phyloP scores from a whole-genome alignment of 2,888 invertebrate genomes.

The Amaurobius ferox region DNA sequence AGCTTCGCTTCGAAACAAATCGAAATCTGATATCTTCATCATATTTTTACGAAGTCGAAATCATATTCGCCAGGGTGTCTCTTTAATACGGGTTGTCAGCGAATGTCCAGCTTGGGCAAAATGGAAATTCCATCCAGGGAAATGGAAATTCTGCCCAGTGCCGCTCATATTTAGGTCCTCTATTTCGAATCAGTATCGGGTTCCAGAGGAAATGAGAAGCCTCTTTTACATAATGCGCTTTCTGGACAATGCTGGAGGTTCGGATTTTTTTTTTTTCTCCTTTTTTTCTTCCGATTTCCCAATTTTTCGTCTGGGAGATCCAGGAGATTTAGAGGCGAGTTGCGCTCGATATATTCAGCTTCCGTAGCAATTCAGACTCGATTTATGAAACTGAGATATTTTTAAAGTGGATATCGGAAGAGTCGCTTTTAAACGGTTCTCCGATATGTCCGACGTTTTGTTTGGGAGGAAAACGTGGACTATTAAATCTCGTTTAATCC shows the following conservation, averaged over 20 bases:
- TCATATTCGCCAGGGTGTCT: neutral
- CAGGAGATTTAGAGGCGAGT: neutral
- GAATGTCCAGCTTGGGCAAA: slow-evolving; percentile 15
- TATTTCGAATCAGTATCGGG: slow-evolving; percentile 13
- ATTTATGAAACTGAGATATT: neutral
- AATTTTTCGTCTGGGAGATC: neutral
- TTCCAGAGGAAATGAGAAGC: neutral
- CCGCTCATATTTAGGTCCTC: neutral
- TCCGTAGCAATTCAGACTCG: neutral
- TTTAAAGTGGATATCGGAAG: neutral
- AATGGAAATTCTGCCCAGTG: no score
- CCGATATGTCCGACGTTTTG: neutral
- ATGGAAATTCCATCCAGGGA: slow-evolving; percentile 52
- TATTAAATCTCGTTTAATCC: neutral
- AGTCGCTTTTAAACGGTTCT: neutral
- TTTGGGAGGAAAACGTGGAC: neutral
- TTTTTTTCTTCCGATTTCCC: neutral
- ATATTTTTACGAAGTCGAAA: slow-evolving; percentile 19
- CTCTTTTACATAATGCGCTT: slow-evolving; percentile 10
- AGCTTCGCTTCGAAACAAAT: slow-evolving; percentile 42
- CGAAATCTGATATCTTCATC: slow-evolving; percentile 65
- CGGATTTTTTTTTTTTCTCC: neutral
- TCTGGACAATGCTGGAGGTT: slow-evolving; percentile 2
- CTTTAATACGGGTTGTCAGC: slow-evolving; percentile 6
- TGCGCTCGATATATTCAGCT: slow-evolving; percentile 2